Evolutionary conservation across 2,113 vertebrate species (phyloP).

Genomic region (Pterocles orientalis): DNA sequence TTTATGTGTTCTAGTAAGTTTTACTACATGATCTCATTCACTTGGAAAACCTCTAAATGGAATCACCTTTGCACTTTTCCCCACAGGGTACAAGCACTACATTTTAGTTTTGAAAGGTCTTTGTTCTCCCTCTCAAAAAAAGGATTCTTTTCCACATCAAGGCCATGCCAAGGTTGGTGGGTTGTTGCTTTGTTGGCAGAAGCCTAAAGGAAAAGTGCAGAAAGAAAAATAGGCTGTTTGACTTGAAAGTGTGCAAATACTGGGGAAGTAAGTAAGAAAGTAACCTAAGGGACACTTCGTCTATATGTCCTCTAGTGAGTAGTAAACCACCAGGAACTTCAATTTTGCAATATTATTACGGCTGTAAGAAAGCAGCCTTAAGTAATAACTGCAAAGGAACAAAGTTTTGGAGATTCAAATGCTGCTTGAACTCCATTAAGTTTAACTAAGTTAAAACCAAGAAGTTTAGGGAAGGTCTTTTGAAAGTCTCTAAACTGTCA

Average conservation of each 20-base stretch:
- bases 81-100: not conserved
- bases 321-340: not conserved
- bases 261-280: not conserved
- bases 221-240: not conserved
- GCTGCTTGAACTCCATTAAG: not conserved
- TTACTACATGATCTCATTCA: not conserved
- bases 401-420: not conserved
- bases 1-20: not conserved
- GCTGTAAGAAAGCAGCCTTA: not conserved
- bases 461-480: not conserved
- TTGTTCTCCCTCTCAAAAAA: not conserved
- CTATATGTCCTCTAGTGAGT: not conserved
- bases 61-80: slow-evolving; percentile 19
- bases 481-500: not conserved
- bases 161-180: not conserved
- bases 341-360: not conserved
- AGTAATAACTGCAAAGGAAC: not conserved
- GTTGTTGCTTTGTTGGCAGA: not conserved
- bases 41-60: slow-evolving; percentile 19
- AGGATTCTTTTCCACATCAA: not conserved
- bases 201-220: slow-evolving; percentile 5
- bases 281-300: not conserved
- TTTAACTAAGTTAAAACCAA: not conserved
- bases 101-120: not conserved
- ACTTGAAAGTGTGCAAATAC: not conserved